Evolutionary conservation across 2,888 invertebrate species (phyloP), one percentile per base, ranked within the genome.

Genomic region (Parnassius glacialis): DNA sequence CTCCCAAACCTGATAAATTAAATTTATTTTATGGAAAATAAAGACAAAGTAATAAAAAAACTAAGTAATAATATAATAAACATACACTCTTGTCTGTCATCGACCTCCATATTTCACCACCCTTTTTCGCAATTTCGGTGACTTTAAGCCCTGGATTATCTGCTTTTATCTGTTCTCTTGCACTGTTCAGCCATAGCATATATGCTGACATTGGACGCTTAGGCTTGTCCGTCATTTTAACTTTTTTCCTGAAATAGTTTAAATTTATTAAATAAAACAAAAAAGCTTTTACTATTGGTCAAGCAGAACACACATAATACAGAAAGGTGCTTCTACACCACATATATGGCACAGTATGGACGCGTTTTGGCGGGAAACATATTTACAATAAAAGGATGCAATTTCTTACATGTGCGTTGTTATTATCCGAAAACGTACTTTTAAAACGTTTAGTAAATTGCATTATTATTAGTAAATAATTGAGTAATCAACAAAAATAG

Each of bases 111-210:
- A 97, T 92, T 92, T 99, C 98, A 56, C 99, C 99, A 64, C 96
- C 99, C 79, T 97, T 97, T 89, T 98, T 98, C 51, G 98, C 96
- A 65, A 99, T 94, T 78, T 99, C 99, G 10, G 97, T 97, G 41
- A 99, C 94, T 78, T 95, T 94, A 67, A 98, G 95, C 67, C 97
- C 98, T 42, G 99, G 98, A 92, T 97, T 94, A 57, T 98, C 97
- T 45, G 95, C 92, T 86, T 98, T 99, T 69, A 99, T 97, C 70
- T 93, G 91, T 74, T 97, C 97, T 71, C 99, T 93, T 65, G 94
- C 95, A 71, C 96, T 97, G 83, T 97, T 98, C 70, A 99, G 92
- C 98, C 98, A 99, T 70, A 99, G 84, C 95, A 99, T 97, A 84
- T 97, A 99, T 2, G 97, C 98, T 56, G 98, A 95, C 79, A 95